Evolutionary conservation across 2,888 invertebrate species (phyloP).

Genomic region (Agrenia bidenticulata): DNA sequence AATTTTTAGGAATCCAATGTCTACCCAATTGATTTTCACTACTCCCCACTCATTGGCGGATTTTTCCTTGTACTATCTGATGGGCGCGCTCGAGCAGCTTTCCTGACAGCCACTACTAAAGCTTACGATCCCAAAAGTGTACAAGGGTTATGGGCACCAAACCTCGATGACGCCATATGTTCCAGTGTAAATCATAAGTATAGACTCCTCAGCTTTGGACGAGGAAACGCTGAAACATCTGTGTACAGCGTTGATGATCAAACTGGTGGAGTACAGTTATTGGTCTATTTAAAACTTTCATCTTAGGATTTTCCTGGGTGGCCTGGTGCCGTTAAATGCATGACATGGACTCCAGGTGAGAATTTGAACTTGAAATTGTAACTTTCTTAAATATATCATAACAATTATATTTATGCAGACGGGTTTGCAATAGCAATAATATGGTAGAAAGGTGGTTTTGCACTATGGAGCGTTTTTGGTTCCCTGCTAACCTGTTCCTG

Average conservation of each 20-base stretch:
- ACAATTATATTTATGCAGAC: conserved; percentile 62
- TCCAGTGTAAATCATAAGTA: conserved; percentile 97
- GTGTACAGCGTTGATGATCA: conserved; percentile 67
- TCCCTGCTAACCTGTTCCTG: conserved; percentile 75
- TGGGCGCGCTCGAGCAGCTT: conserved; percentile 93
- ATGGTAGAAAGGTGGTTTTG: conserved; percentile 88
- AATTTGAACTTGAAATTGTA: not conserved
- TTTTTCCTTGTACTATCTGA: conserved; percentile 92
- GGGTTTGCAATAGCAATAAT: conserved; percentile 80
- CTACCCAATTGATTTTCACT: conserved; percentile 86
- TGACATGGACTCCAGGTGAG: conserved; percentile 61
- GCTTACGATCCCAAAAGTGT: conserved; percentile 95
- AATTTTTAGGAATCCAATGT: conserved; percentile 77
- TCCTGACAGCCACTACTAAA: conserved; percentile 86
- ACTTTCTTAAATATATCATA: conserved; percentile 1
- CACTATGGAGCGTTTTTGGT: conserved; percentile 97
- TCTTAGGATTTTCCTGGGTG: conserved; percentile 89
- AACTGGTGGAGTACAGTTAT: conserved; percentile 83
- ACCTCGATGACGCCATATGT: conserved; percentile 88
- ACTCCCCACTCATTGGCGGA: conserved; percentile 95
- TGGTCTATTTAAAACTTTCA: conserved; percentile 82
- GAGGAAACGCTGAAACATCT: conserved; percentile 64
- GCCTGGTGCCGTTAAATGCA: conserved; percentile 56
- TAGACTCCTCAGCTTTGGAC: conserved; percentile 89
- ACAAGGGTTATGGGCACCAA: conserved; percentile 94